Evolutionary conservation across 2,888 invertebrate genomes (phyloP), one percentile per base, ranked within the genome.

Genomic region (Dusona sp.): DNA sequence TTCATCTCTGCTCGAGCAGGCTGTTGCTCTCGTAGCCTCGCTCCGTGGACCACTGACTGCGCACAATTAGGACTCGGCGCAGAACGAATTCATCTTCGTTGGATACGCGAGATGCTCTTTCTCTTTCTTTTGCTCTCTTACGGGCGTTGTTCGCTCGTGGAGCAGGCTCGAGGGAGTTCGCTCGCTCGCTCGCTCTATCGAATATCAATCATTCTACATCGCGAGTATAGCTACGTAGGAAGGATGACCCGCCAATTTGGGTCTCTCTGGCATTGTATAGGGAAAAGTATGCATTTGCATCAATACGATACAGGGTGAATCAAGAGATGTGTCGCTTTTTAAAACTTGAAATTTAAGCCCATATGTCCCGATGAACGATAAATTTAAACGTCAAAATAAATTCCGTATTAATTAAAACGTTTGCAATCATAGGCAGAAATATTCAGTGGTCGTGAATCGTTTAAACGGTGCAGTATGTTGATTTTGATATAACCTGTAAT

Each of bases 71-170:
- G 91, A 85, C 90, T 90, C 90, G 88, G 89, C 90, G 90, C 90
- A 90, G 91, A 92, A 93, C 91, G 89, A 93, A 92, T 92, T 92
- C 92, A 92, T 92, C 92, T 92, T 92, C 91, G 92, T 92, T 91
- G 90, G 89, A 86, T 90, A 86, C 88, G 89, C 90, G 90, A 90
- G 91, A 90, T 89, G 88, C 90, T 86, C 90, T 45, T 29, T 42
- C 70, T 42, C 22, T 29, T 88, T 89, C 90, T 85, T 89, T 45
- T 19, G 29, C 70, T 25, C 13, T 9, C 45, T 48, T 16, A 2
- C 70, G 8, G 13, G 80, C 88, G 70, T 78, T 85, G 73, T 45
- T 73, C 72, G 68, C 67, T 29, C 84, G 70, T 75, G 64, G 25
- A 61, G 36, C 80, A 72, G 77, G 72, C 67, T 85, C 82, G 73